Evolutionary conservation across 1,140 invertebrate genomes (phyloP), one percentile per base, ranked within the genome.

Genomic region (Melanaphis sacchari): DNA sequence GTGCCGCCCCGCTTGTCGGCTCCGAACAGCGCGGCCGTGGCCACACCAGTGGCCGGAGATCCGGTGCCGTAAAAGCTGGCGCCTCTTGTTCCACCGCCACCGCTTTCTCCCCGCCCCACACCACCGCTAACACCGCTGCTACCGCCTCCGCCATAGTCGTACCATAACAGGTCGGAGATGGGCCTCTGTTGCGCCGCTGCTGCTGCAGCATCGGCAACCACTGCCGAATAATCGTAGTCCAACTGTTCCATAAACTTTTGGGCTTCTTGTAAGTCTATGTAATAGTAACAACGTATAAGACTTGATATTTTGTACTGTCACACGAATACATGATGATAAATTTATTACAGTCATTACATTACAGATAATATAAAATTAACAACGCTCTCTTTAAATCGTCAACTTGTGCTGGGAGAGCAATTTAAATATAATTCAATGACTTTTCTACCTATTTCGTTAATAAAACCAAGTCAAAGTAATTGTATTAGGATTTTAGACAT

Each of bases 51-150:
- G 66, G 22, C 22, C 49, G 89, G 88, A 22, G 36, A 89, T 24
- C 49, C 49, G 38, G 26, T 38, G 26, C 43, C 94, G 52, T 91
- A 87, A 46, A 94, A 94, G 87, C 66, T 93, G 21, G 22, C 94
- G 36, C 24, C 94, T 38, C 40, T 38, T 26, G 59, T n/a, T 90
- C 49, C 94, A 81, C 49, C 93, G 82, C 7, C 87, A 93, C 43
- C 93, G 54, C 76, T 59, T 59, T 59, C 54, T 59, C 54, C 54
- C 31, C 59, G 59, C 15, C 59, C 59, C 31, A 36, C 93, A 82
- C 8, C 81, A 90, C 43, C 93, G 52, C 92, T 24, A 7, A 22
- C 43, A 36, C 90, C 91, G 31, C 59, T 22, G 22, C 76, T 9
- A 9, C 0, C 76, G 36, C 76, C 76, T 24, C 76, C 40, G 0